Evolutionary conservation across 2,797 vertebrate genomes (phyloP), one percentile per base, ranked within the genome.

Genomic region (Rhinophrynus dorsalis): DNA sequence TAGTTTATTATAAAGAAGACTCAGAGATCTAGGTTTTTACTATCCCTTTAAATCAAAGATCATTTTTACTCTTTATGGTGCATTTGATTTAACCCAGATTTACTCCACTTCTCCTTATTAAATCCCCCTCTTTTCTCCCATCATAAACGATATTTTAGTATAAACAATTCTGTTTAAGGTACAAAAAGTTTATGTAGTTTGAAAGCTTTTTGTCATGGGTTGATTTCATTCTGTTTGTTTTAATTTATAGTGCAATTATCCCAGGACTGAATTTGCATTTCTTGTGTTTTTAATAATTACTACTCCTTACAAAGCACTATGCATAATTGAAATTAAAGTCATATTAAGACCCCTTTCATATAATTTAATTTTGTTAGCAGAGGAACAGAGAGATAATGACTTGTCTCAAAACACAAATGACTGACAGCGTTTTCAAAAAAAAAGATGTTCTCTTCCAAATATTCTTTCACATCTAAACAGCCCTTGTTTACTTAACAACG

Each of bases 251-350:
- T 35, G 42, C 54, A 65, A 65, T 65, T 62, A 66, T 65, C 57
- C 62, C 27, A 23, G 61, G 44, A 59, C 40, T 65, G 50, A 73
- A 73, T 73, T 73, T 40, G 61, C 69, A 65, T 73, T 73, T 64
- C 35, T 59, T 66, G 54, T 30, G 33, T 73, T 73, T 73, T 73
- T 73, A 65, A 73, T 66, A 73, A 73, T 73, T 65, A 65, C 69
- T 73, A 51, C 57, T 73, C 66, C 69, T 65, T 65, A 65, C 61
- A 44, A 65, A 73, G 69, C 69, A 66, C 69, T 73, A 50, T 62
- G 62, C 69, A 73, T 73, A 73, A 73, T 73, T 73, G 62, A 65
- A 73, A 73, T 66, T 71, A 71, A 66, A 73, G 69, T 66, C 69
- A 73, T 51, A 73, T 73, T 73, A 73, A 65, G 61, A 66, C 69